Percentiles rank a stretch among this genome's conserved stretches.
Conservation (phyloP, 2,888 invertebrate genomes). For the Drosophila mayaguana region DNA sequence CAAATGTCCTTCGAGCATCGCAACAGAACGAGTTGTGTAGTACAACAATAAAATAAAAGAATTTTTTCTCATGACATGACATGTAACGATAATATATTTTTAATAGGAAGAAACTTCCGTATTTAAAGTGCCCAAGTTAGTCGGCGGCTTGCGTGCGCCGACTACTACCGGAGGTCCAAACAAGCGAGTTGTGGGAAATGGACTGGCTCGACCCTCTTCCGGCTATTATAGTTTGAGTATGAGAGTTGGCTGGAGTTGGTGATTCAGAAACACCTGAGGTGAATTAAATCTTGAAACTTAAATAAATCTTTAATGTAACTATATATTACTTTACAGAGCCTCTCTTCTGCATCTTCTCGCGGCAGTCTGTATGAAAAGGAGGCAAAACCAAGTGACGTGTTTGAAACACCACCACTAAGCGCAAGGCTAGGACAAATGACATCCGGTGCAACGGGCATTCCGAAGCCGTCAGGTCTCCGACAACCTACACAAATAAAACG, state of each 20-base stretch:
- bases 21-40: constrained; percentile 52
- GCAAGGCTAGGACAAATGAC: constrained; percentile 76
- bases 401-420: constrained; percentile 52
- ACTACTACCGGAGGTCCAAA: constrained; percentile 36
- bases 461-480: constrained; percentile 83
- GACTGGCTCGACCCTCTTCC: constrained; percentile 83
- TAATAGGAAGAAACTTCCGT: constrained; percentile 66
- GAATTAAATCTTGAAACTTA: background rate
- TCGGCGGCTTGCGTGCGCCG: constrained; percentile 80
- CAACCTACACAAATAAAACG: constrained; percentile 82
- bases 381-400: constrained; percentile 33
- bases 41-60: background rate
- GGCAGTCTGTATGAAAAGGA: constrained; percentile 78
- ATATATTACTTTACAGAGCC: constrained; percentile 69
- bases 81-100: background rate
- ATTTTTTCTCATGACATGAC: background rate
- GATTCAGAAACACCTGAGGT: constrained; percentile 79
- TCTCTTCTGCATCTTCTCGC: constrained; percentile 84
- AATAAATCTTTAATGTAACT: background rate
- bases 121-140: constrained; percentile 82
- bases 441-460: constrained; percentile 80
- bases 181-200: constrained; percentile 76
- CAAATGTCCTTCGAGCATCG: constrained; percentile 23
- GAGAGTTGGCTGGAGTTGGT: constrained; percentile 46
- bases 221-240: constrained; percentile 83